Percentiles rank a stretch among this genome's conserved stretches.
phyloP scores from a whole-genome alignment of 2,113 vertebrate species.

The Salvator merianae region DNA sequence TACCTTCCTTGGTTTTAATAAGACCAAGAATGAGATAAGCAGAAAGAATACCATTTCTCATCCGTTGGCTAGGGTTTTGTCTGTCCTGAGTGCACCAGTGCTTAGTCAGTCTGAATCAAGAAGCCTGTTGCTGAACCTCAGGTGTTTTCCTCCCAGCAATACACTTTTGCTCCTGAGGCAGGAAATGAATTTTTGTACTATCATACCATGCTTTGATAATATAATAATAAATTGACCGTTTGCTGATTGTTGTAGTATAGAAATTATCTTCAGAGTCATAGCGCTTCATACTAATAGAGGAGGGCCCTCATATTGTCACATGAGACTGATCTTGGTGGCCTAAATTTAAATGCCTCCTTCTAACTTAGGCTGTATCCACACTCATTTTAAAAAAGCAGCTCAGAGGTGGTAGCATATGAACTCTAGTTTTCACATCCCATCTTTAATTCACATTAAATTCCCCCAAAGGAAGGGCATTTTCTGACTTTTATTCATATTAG shows the following conservation, averaged over 20 bases:
- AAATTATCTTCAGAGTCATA: background rate
- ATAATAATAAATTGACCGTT: background rate
- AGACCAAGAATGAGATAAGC: background rate
- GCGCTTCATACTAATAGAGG: background rate
- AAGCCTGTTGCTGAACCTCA: background rate
- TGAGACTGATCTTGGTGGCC: too few species aligned
- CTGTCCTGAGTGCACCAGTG: background rate
- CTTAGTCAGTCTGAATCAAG: background rate
- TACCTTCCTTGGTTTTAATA: background rate
- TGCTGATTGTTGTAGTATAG: background rate
- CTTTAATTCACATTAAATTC: too few species aligned
- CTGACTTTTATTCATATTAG: too few species aligned
- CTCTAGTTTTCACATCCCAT: too few species aligned
- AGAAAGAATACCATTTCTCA: background rate
- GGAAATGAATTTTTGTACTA: background rate
- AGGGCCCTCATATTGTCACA: too few species aligned
- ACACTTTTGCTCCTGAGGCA: background rate
- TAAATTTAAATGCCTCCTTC: too few species aligned
- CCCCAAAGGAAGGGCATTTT: too few species aligned
- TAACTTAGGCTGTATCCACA: too few species aligned
- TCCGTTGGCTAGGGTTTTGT: fast-evolving
- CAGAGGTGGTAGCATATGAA: background rate
- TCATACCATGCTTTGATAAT: too few species aligned
- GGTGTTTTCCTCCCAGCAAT: background rate
- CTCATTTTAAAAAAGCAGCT: too few species aligned